Evolutionary conservation across 1,140 invertebrate genomes (phyloP).

Genomic region (Dysdera silvatica): DNA sequence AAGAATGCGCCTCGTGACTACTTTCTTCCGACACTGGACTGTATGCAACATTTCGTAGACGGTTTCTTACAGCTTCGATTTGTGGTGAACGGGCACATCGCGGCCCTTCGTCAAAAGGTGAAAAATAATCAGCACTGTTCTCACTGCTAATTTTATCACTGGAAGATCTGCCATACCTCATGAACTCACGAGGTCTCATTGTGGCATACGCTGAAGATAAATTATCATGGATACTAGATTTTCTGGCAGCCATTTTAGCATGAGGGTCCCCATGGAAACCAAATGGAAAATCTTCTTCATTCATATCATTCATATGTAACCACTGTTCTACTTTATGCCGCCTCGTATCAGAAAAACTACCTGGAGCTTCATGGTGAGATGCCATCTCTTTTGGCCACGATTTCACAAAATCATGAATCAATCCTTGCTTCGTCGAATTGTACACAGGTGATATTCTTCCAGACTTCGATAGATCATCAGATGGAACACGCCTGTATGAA

Average conservation of each 20-base stretch:
- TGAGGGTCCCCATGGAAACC: not conserved
- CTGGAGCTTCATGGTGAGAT: constrained; percentile 17
- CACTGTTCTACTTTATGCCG: constrained; percentile 34
- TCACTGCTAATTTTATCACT: constrained; percentile 27
- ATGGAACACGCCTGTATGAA: constrained; percentile 10
- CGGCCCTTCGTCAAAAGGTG: constrained; percentile 8
- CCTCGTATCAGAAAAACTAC: constrained; percentile 12
- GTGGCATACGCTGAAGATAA: constrained; percentile 18
- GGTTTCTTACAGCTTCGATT: constrained; percentile 5
- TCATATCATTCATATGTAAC: constrained; percentile 24
- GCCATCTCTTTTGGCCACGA: constrained; percentile 17
- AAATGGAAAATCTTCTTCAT: constrained; percentile 9
- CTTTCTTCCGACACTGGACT: constrained; percentile 23
- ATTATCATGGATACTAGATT: constrained; percentile 12
- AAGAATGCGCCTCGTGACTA: not conserved
- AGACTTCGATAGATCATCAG: constrained; percentile 17
- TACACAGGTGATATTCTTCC: constrained; percentile 15
- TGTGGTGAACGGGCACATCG: constrained; percentile 10
- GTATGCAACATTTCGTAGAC: constrained; percentile 7
- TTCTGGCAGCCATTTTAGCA: constrained; percentile 6
- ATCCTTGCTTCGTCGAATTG: constrained; percentile 1
- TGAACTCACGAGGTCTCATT: constrained; percentile 22
- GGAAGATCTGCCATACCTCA: constrained; percentile 16
- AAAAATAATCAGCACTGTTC: constrained; percentile 1
- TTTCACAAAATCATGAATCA: constrained; percentile 18